Conservation (phyloP, 2,113 vertebrate species). For the Bufo gargarizans region DNA sequence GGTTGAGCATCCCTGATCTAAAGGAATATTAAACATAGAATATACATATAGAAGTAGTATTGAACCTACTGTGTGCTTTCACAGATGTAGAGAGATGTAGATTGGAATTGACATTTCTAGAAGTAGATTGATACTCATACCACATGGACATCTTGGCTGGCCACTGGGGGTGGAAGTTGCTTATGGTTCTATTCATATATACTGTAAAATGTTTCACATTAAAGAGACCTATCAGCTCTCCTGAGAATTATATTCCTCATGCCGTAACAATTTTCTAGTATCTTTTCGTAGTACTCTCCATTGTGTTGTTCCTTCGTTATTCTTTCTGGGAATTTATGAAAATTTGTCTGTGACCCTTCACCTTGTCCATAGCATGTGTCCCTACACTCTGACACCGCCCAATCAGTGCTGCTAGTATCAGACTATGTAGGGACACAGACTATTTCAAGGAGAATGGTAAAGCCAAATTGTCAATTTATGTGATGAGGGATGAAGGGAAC, state of each 20-base stretch:
- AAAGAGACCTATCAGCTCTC: too few species aligned
- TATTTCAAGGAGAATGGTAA: background rate
- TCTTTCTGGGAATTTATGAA: background rate
- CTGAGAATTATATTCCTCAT: background rate
- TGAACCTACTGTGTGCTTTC: background rate
- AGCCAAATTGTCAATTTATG: background rate
- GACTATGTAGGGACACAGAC: too few species aligned
- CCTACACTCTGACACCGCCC: background rate
- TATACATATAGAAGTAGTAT: background rate
- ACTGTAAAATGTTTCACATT: too few species aligned
- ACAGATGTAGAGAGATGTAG: too few species aligned
- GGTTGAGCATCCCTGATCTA: background rate
- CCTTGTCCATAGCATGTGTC: background rate
- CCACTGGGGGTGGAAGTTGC: background rate
- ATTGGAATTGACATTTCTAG: background rate
- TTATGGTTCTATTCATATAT: too few species aligned
- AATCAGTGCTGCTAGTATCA: background rate
- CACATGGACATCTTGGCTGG: background rate
- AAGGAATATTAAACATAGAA: constrained; percentile 2
- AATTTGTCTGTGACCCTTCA: background rate
- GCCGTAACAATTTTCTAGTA: background rate
- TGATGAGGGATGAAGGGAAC: background rate
- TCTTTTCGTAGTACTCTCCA: background rate
- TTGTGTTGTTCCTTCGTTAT: background rate
- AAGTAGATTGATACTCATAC: background rate